Conservation (phyloP, 2,888 invertebrate genomes). For the Caenorhabditis sp. region DNA sequence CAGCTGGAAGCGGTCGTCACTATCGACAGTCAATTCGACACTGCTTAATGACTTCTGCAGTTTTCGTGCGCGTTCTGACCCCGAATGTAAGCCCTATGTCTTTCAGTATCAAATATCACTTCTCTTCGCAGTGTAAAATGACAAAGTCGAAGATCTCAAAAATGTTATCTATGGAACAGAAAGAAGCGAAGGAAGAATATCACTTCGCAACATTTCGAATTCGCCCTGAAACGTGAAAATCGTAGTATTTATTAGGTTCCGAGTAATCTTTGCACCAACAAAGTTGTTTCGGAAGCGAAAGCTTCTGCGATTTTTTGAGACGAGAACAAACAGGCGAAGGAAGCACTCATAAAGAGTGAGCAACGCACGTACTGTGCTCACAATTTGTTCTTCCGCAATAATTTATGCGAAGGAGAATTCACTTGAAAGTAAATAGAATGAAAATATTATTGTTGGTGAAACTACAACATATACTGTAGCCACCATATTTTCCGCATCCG, state of each 20-base stretch:
- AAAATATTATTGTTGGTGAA: neutral
- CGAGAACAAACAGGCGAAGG: constrained; percentile 53
- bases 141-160: constrained; percentile 1
- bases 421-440: constrained; percentile 1
- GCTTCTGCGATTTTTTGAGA: constrained; percentile 56
- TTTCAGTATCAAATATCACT: constrained; percentile 18
- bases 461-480: constrained; percentile 47
- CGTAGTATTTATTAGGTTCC: constrained; percentile 40
- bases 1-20: constrained; percentile 68
- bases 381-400: constrained; percentile 18
- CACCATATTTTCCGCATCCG: too few relatives aligned
- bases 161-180: neutral
- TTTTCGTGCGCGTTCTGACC: constrained; percentile 75
- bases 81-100: constrained; percentile 71
- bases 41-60: constrained; percentile 70
- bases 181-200: neutral
- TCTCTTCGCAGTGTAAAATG: constrained; percentile 11
- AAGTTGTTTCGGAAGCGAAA: constrained; percentile 53
- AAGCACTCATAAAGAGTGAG: constrained; percentile 30
- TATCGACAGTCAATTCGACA: constrained; percentile 74
- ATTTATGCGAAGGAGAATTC: constrained; percentile 34
- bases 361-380: constrained; percentile 56
- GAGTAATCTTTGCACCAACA: constrained; percentile 54
- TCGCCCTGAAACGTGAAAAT: constrained; percentile 23
- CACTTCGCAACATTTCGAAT: neutral